Conservation (phyloP, 2,797 vertebrate genomes). For the Chiroxiphia lanceolata region DNA sequence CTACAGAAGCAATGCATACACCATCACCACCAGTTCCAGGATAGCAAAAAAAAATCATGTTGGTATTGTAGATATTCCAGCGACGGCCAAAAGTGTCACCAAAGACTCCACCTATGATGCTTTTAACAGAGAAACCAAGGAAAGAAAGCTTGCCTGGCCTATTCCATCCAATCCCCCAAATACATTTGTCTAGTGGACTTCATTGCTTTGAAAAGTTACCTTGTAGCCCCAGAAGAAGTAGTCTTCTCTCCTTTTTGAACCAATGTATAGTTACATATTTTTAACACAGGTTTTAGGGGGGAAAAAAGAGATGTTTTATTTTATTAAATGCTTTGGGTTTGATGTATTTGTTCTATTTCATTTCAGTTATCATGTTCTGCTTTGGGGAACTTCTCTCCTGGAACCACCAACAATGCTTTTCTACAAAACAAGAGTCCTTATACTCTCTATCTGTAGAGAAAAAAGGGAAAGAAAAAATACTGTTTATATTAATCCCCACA, state of each 20-base stretch:
- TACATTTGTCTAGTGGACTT: constrained; percentile 84
- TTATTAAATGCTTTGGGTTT: constrained; percentile 57
- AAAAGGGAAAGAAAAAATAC: neutral
- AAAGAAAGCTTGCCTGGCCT: constrained; percentile 94
- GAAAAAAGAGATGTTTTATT: constrained; percentile 38
- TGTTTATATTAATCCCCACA: neutral
- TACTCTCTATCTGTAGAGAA: neutral
- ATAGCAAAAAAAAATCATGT: constrained; percentile 95
- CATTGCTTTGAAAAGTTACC: neutral
- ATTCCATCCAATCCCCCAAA: constrained; percentile 90
- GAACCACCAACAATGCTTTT: neutral
- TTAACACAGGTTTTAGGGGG: constrained; percentile 9
- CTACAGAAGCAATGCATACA: constrained; percentile 95
- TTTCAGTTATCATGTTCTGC: neutral
- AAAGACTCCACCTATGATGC: constrained; percentile 87
- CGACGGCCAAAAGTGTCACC: constrained; percentile 78
- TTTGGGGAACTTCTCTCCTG: neutral
- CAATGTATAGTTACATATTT: neutral
- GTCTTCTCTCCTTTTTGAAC: neutral
- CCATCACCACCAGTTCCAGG: constrained; percentile 93
- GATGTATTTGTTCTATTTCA: neutral
- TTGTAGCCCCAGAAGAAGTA: neutral
- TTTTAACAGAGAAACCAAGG: constrained; percentile 89
- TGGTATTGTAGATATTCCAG: constrained; percentile 87
- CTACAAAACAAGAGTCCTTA: neutral